Evolutionary conservation across 2,113 vertebrate genomes (phyloP).

Genomic region (Silurus meridionalis): DNA sequence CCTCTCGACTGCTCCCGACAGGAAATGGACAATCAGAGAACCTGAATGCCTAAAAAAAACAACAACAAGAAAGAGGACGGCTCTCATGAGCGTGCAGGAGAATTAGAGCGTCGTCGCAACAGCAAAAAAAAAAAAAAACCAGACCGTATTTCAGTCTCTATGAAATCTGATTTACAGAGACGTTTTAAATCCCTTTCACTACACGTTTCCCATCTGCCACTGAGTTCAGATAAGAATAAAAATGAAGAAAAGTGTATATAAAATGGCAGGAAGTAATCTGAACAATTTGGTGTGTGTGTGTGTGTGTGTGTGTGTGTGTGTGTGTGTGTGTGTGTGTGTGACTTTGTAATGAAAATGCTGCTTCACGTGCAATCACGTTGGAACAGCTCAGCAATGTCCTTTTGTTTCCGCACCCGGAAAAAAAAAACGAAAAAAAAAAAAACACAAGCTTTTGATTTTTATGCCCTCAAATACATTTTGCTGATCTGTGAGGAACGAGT

Average conservation of each 20-base stretch:
- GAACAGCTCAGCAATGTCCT: slow-evolving; percentile 56
- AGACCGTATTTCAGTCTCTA: slow-evolving; percentile 27
- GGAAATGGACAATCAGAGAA: background rate
- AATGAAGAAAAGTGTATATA: background rate
- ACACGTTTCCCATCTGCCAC: slow-evolving; percentile 66
- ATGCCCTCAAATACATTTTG: slow-evolving; percentile 52
- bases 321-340: slow-evolving; percentile 10
- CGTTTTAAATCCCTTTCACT: slow-evolving; percentile 48
- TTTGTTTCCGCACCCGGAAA: slow-evolving; percentile 47
- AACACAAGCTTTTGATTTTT: slow-evolving; percentile 49
- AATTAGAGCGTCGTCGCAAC: slow-evolving; percentile 31
- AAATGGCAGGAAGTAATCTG: background rate
- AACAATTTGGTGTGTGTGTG: background rate
- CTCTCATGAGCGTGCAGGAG: background rate
- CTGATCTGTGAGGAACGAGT: slow-evolving; percentile 45
- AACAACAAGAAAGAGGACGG: slow-evolving; percentile 20
- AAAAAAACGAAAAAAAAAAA: slow-evolving; percentile 36
- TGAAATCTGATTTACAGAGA: slow-evolving; percentile 51
- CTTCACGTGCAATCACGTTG: slow-evolving; percentile 31
- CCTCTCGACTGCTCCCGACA: slow-evolving; percentile 18
- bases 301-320: background rate
- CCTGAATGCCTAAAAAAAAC: background rate
- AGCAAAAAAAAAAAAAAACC: background rate
- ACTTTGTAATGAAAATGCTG: slow-evolving; percentile 48
- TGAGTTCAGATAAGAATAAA: background rate